Evolutionary conservation across 2,888 invertebrate genomes (phyloP).

Genomic region (Cheilosia vulpina): DNA sequence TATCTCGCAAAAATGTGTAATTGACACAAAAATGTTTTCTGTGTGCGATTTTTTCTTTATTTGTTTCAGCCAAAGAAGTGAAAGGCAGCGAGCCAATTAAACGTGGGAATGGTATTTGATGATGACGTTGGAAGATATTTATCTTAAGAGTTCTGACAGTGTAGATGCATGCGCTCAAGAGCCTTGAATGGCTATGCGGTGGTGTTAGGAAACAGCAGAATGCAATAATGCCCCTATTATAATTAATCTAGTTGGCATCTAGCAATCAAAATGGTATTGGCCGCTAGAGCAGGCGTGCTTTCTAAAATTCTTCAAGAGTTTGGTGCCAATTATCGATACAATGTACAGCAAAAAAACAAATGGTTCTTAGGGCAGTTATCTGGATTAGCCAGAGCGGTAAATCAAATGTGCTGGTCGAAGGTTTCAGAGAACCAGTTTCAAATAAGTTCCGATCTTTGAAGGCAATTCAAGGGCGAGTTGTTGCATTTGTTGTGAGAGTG

Average conservation of each 20-base stretch:
- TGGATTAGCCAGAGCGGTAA: too few species aligned
- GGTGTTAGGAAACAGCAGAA: slow-evolving; percentile 9
- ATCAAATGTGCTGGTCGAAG: too few species aligned
- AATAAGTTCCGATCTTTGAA: too few species aligned
- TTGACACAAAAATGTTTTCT: slow-evolving; percentile 74
- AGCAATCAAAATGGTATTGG: slow-evolving; percentile 34
- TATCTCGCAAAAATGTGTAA: slow-evolving; percentile 75
- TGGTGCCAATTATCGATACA: not conserved
- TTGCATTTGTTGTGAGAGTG: too few species aligned
- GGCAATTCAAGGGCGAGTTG: too few species aligned
- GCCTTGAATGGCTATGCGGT: slow-evolving; percentile 25
- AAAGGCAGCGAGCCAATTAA: slow-evolving; percentile 73
- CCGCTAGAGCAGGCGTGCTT: slow-evolving; percentile 32
- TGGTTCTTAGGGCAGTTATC: too few species aligned
- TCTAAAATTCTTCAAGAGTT: slow-evolving; percentile 52
- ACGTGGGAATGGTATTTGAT: slow-evolving; percentile 74
- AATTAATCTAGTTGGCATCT: slow-evolving; percentile 32
- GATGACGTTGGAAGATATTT: slow-evolving; percentile 73
- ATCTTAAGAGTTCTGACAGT: slow-evolving; percentile 58
- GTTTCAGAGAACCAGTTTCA: too few species aligned
- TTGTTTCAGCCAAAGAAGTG: slow-evolving; percentile 59
- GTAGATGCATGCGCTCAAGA: slow-evolving; percentile 26
- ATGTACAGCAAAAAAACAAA: not conserved
- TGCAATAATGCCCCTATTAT: slow-evolving; percentile 46
- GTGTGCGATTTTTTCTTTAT: slow-evolving; percentile 32